Base-by-base conservation (phyloP, 2,797 vertebrate species). In the Vespertilio murinus region DNA sequence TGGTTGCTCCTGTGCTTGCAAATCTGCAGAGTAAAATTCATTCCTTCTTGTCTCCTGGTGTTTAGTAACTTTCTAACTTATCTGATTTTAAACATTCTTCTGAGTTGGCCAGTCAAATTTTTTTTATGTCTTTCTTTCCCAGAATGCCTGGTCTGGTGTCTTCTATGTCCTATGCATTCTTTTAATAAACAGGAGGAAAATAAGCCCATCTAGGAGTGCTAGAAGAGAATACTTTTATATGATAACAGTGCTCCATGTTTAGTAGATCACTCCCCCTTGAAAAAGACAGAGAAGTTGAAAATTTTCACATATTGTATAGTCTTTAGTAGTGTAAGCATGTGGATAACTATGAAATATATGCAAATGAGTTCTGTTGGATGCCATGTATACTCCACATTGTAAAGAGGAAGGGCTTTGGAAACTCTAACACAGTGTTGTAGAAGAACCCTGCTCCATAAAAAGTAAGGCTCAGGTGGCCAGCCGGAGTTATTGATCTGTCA, bases 291-390 rank as follows among this genome's bases (percentile, higher is more conserved):
- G 20, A 89, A 77, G 82, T 2, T 91, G 8, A 83, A 97, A 90
- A 79, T n/a, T 83, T 84, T 75, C 17, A 83, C 30, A 86, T 20
- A 45, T 90, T 91, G 94, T 86, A 7, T 92, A 91, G 69, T 35
- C 28, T 79, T 91, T n/a, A 49, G 18, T 73, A 56, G 33, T 33
- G 4, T 59, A 88, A 87, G 13, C 23, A 45, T 91, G 3, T 89
- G 6, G 10, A 47, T 67, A 86, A 38, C 69, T 67, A 74, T 88
- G 70, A 94, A 93, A 71, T 52, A 67, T 30, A 47, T 30, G 42
- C 28, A 49, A 89, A 73, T 70, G 33, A 74, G 5, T 80, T 94
- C 88, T 87, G 10, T 42, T 82, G 22, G 10, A 74, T 89, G 42
- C 13, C 59, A 89, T 30, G 12, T 74, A 83, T 83, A 61, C 11